A percentile compares a stretch with the other conserved stretches of the same genome.
These are phyloP conservation scores for Myotis planiceps DNA, from an alignment of 2,797 vertebrate genomes.

Conservation along the genomic window DNA sequence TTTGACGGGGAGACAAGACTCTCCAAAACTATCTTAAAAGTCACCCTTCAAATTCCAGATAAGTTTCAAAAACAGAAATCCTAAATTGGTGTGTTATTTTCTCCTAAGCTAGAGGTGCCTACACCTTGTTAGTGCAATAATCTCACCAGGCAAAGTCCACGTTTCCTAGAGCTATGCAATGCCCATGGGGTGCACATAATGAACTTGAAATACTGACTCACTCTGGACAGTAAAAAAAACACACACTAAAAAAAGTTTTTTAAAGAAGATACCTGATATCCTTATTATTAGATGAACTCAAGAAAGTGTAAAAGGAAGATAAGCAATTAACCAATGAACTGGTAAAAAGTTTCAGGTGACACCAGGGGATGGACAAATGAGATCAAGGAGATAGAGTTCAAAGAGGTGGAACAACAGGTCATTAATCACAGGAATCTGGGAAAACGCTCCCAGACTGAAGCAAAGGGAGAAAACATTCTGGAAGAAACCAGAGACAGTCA, in stretches of 20 bases:
- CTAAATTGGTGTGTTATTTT: neutral
- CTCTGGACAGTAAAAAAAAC: neutral
- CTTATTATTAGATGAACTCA: slow-evolving; percentile 54
- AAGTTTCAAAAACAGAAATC: neutral
- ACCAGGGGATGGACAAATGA: slow-evolving; percentile 41
- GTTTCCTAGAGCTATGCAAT: neutral
- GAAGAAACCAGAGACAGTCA: slow-evolving; percentile 47
- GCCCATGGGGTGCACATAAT: neutral
- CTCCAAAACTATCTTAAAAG: neutral
- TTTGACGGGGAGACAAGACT: neutral
- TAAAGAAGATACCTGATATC: slow-evolving; percentile 56
- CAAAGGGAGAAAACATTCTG: neutral
- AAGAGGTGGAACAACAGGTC: slow-evolving; percentile 56
- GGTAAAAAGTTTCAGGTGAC: slow-evolving; percentile 68
- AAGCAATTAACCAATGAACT: slow-evolving; percentile 56
- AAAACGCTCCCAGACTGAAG: neutral
- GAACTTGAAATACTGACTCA: slow-evolving; percentile 14
- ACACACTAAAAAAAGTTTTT: slow-evolving; percentile 53
- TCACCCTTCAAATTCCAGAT: neutral
- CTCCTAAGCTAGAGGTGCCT: neutral
- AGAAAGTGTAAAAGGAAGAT: slow-evolving; percentile 62
- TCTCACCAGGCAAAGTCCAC: neutral
- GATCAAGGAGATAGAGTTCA: slow-evolving; percentile 78
- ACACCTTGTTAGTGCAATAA: neutral
- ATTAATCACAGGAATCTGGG: slow-evolving; percentile 56